These are phyloP conservation scores for Zosterops borbonicus DNA, from an alignment of 2,113 vertebrate genomes.

Conservation along the genomic window DNA sequence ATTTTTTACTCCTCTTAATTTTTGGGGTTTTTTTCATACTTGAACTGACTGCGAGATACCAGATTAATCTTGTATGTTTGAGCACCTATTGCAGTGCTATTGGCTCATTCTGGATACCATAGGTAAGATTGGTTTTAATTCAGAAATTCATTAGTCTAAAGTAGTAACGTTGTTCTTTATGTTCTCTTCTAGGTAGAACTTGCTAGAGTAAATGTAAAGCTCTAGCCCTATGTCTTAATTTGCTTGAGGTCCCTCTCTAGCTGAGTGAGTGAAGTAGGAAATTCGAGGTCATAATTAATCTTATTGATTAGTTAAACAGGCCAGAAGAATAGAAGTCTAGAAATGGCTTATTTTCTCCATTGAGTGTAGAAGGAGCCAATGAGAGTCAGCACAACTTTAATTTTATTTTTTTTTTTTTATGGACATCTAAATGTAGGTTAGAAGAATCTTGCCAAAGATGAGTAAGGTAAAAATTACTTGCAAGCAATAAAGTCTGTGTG, in stretches of 20 bases:
- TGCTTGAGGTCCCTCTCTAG: not conserved
- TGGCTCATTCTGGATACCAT: not conserved
- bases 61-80: not conserved
- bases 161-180: not conserved
- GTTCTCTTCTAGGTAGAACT: not conserved
- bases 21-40: not conserved
- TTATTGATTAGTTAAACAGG: not conserved
- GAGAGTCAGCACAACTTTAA: not conserved
- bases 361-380: not conserved
- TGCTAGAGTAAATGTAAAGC: not conserved
- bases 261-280: not conserved
- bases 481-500: not conserved
- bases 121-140: not conserved
- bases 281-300: not conserved
- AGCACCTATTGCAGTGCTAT: not conserved
- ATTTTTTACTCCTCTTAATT: not conserved
- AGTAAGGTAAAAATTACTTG: not conserved
- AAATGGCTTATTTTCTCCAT: not conserved
- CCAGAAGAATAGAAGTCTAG: not conserved
- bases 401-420: not conserved
- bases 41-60: not conserved
- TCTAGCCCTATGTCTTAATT: not conserved
- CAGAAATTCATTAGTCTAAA: not conserved
- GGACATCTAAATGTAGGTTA: not conserved
- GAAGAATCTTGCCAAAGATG: not conserved